Evolutionary conservation across 92 coral and sea anemone genomes (phyloP).

Genomic region (Phenganax marumi): DNA sequence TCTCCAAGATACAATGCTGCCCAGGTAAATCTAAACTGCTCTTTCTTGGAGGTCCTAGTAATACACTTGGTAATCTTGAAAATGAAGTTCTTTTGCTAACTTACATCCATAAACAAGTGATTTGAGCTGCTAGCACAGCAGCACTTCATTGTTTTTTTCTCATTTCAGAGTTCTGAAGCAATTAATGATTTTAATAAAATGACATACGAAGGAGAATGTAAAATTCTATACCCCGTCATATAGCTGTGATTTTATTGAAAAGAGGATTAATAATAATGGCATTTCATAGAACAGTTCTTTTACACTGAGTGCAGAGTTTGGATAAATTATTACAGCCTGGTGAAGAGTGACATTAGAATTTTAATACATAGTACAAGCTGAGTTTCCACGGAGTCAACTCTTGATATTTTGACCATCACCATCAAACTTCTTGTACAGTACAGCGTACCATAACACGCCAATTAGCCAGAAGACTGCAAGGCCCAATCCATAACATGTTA

Average conservation of each 20-base stretch:
- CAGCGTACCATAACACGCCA: background rate
- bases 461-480: background rate
- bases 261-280: background rate
- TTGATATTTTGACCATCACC: background rate
- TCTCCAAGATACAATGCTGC: conserved; percentile 70
- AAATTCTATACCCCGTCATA: background rate
- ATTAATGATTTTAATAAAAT: conserved; percentile 90
- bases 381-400: background rate
- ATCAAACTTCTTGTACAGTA: background rate
- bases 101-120: too few species aligned
- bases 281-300: conserved; percentile 77
- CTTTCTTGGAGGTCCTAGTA: background rate
- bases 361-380: background rate
- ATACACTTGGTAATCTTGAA: too few species aligned
- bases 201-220: conserved; percentile 79
- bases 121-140: too few species aligned
- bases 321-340: too few species aligned
- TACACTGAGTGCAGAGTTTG: too few species aligned
- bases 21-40: conserved; percentile 13
- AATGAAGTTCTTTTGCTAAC: too few species aligned
- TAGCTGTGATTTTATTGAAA: background rate
- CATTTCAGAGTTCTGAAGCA: conserved; percentile 65
- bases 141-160: background rate
- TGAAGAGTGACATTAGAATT: conserved; percentile 51
- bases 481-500: background rate